Conservation (phyloP, 2,113 vertebrate species). For the Saimiri boliviensis region DNA sequence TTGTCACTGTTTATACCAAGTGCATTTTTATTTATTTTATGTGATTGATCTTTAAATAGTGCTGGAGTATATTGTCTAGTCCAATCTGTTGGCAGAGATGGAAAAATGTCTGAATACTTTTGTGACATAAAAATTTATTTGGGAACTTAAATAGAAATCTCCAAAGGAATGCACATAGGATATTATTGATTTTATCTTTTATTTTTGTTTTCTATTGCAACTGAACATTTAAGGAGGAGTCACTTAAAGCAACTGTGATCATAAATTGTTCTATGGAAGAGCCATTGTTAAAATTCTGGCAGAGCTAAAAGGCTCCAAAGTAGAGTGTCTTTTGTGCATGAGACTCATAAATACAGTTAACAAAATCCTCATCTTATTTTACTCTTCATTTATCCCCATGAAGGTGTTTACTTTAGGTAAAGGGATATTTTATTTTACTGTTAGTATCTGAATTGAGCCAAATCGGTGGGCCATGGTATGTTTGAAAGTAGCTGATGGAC, state of each 20-base stretch:
- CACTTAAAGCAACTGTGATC: slow-evolving; percentile 9
- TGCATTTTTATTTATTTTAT: neutral
- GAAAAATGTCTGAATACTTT: slow-evolving; percentile 2
- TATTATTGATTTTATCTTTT: slow-evolving; percentile 12
- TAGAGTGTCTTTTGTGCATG: neutral
- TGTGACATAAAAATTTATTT: neutral
- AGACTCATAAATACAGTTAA: neutral
- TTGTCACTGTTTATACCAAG: neutral
- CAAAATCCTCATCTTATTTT: neutral
- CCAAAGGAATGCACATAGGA: neutral
- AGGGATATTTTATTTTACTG: neutral
- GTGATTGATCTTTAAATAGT: slow-evolving; percentile 17
- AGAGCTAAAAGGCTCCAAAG: neutral
- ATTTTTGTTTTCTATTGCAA: neutral
- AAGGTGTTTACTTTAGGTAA: neutral
- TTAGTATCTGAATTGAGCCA: neutral
- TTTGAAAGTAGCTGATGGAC: neutral
- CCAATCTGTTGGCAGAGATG: neutral
- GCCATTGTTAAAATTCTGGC: neutral
- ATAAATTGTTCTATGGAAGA: neutral
- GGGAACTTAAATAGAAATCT: neutral
- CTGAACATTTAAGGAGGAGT: neutral
- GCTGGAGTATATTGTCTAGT: neutral
- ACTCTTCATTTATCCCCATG: neutral
- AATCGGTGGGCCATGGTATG: neutral